A percentile compares a stretch with the other conserved stretches of the same genome.
Evolutionary conservation across 2,113 vertebrate genomes (phyloP).

Genomic region (Thermophis baileyi): DNA sequence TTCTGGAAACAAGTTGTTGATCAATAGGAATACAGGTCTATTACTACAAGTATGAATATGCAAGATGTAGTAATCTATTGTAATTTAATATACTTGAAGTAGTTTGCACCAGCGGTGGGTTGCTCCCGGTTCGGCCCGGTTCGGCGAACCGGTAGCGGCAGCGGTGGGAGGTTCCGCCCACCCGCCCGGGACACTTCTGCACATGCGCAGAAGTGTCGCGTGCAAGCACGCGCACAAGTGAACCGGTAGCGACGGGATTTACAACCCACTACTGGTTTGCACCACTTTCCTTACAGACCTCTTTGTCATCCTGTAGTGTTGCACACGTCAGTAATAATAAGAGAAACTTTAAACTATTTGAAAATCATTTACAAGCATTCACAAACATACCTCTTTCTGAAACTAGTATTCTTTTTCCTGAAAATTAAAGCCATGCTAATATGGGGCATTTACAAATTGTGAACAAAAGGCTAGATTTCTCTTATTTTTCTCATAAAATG

Average conservation of each 20-base stretch:
- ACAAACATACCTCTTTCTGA: neutral
- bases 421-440: neutral
- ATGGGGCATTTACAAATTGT: neutral
- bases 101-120: neutral
- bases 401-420: neutral
- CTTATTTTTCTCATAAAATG: neutral
- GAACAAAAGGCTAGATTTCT: neutral
- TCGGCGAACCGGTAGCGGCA: too few relatives aligned
- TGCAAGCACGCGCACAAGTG: too few relatives aligned
- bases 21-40: neutral
- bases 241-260: too few relatives aligned
- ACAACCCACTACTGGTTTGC: too few relatives aligned
- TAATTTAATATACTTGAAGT: neutral
- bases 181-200: too few relatives aligned
- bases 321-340: neutral
- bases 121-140: too few relatives aligned
- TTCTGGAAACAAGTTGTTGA: neutral
- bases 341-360: neutral
- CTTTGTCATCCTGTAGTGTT: neutral
- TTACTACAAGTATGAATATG: neutral
- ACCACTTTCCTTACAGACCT: neutral
- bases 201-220: too few relatives aligned
- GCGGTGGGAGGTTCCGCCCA: too few relatives aligned
- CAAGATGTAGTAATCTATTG: neutral
- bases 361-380: neutral